Conservation (phyloP, 2,888 invertebrate species). For the Andrena trimmerana region DNA sequence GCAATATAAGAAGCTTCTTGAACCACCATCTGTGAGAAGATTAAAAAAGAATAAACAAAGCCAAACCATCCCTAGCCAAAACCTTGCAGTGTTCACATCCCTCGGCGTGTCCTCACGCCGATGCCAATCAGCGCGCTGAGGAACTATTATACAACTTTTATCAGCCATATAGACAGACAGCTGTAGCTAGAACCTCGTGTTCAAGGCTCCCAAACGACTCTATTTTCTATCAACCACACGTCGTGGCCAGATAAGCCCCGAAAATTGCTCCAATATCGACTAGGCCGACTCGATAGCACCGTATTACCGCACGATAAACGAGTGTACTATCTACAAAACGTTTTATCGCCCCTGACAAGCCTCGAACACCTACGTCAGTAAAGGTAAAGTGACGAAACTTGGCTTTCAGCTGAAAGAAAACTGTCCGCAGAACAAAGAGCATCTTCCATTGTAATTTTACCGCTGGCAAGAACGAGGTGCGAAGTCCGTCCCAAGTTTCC, state of each 20-base stretch:
- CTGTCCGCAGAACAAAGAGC: no score
- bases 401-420: no score
- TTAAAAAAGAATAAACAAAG: no score
- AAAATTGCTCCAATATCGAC: constrained; percentile 21
- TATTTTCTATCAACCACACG: neutral
- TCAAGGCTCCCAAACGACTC: neutral
- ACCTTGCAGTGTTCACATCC: no score
- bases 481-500: no score
- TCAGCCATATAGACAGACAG: neutral
- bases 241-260: constrained; percentile 2
- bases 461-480: no score
- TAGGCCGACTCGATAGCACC: constrained; percentile 13
- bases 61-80: no score
- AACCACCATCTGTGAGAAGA: no score
- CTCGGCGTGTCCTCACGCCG: no score
- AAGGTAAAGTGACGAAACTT: neutral
- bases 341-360: constrained; percentile 16
- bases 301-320: constrained; percentile 18
- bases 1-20: no score
- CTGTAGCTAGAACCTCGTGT: neutral
- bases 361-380: neutral
- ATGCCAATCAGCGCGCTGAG: neutral
- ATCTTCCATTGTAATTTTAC: no score
- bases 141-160: constrained; percentile 1
- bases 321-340: neutral